Percentiles rank a stretch among this genome's conserved stretches.
These are phyloP conservation scores for Heliornis fulica DNA, from an alignment of 2,113 vertebrate species.

Conservation along the genomic window DNA sequence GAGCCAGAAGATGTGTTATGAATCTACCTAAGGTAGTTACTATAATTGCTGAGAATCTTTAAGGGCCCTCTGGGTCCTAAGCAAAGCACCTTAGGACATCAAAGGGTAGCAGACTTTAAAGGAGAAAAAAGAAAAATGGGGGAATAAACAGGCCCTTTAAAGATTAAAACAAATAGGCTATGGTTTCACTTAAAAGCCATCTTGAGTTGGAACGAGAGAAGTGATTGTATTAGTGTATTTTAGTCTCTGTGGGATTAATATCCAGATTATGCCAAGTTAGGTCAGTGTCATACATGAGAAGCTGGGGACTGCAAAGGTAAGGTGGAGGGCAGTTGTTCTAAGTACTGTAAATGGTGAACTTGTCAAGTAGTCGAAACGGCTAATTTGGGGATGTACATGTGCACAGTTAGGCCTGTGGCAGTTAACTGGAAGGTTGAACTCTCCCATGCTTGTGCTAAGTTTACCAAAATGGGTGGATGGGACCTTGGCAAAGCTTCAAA, in stretches of 20 bases:
- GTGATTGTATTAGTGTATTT: not conserved
- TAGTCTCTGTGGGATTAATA: not conserved
- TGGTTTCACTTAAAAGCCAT: not conserved
- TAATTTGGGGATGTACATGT: not conserved
- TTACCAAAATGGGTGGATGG: not conserved
- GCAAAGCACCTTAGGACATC: not conserved
- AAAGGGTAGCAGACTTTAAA: not conserved
- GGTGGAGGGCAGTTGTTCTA: not conserved
- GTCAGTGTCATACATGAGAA: not conserved
- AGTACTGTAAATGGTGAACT: not conserved
- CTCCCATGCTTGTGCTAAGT: not conserved
- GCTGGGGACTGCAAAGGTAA: not conserved
- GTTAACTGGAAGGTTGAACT: not conserved
- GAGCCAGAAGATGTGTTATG: not conserved
- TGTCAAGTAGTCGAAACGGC: fast-evolving
- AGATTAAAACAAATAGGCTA: not conserved
- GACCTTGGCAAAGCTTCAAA: not conserved
- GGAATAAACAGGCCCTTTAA: not conserved
- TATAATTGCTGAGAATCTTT: not conserved
- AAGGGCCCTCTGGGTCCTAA: not conserved
- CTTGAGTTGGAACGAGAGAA: not conserved
- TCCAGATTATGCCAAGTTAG: not conserved
- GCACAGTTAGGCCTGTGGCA: not conserved
- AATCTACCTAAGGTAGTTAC: not conserved
- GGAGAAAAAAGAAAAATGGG: not conserved